phyloP scores from a whole-genome alignment of 2,113 vertebrate genomes.

The Tamias sibiricus region DNA sequence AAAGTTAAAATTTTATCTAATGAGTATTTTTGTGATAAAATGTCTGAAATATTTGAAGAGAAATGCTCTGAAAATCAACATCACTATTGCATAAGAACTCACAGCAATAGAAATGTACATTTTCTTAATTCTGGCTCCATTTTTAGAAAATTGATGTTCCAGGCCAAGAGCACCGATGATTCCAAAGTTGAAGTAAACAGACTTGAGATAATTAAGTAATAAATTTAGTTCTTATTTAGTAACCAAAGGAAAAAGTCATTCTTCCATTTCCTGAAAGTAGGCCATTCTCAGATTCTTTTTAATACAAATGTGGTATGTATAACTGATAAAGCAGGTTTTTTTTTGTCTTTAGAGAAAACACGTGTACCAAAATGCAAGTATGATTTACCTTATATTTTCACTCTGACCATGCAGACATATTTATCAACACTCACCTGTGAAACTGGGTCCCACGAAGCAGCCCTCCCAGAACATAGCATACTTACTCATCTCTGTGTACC shows the following conservation, averaged over 20 bases:
- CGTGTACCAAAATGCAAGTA: neutral
- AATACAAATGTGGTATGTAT: constrained; percentile 17
- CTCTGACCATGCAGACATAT: neutral
- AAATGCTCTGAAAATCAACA: neutral
- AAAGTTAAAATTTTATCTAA: neutral
- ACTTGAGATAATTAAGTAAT: constrained; percentile 48
- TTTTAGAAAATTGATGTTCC: neutral
- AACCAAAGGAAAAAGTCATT: neutral
- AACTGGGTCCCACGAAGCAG: neutral
- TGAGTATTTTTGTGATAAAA: neutral
- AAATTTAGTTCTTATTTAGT: constrained; percentile 58
- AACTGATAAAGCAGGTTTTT: constrained; percentile 4
- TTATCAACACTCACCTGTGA: constrained; percentile 34
- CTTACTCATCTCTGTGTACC: neutral
- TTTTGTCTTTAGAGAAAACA: constrained; percentile 11
- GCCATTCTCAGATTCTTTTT: constrained; percentile 13
- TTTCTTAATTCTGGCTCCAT: neutral
- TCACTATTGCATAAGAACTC: neutral
- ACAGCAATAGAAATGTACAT: neutral
- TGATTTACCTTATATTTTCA: neutral
- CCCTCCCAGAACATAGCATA: neutral
- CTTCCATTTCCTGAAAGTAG: neutral
- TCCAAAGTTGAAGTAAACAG: neutral
- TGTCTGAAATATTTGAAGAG: neutral
- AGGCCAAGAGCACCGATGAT: neutral